A percentile compares a stretch with the other conserved stretches of the same genome.
Evolutionary conservation across 2,113 vertebrate genomes (phyloP).

Genomic region (Holacanthus passer): DNA sequence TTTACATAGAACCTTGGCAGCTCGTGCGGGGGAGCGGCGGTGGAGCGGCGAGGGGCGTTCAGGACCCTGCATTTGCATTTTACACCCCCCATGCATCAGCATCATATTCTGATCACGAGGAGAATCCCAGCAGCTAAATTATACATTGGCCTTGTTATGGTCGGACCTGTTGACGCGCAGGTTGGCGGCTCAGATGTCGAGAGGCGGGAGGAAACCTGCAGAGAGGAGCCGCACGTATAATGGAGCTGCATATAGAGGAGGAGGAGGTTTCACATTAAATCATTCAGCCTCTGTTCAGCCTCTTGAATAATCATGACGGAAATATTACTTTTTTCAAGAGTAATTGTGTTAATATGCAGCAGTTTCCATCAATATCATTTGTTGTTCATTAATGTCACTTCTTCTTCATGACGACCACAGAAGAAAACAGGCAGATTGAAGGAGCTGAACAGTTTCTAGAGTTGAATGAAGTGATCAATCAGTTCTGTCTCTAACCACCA

Average conservation of each 20-base stretch:
- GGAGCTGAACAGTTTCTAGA: no score
- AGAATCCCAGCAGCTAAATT: constrained; percentile 5
- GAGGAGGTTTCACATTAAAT: no score
- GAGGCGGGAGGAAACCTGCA: background rate
- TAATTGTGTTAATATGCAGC: no score
- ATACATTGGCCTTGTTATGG: constrained; percentile 31
- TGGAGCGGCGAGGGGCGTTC: constrained; percentile 9
- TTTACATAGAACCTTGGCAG: constrained; percentile 46
- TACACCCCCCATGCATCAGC: constrained; percentile 5
- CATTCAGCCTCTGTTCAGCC: background rate
- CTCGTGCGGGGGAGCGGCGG: background rate
- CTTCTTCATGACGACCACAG: no score
- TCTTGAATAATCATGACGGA: background rate
- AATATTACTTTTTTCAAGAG: background rate
- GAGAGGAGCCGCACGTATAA: background rate
- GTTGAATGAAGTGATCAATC: no score
- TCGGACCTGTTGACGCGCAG: constrained; percentile 23
- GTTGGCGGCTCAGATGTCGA: background rate
- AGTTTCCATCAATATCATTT: background rate
- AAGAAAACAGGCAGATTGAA: background rate
- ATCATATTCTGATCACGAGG: constrained; percentile 33
- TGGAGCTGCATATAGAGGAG: no score
- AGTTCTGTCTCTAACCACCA: background rate
- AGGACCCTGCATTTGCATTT: constrained; percentile 43
- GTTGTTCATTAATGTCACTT: no score